Evolutionary conservation across 1,140 invertebrate genomes (phyloP).

Genomic region (Pseudoatta argentina): DNA sequence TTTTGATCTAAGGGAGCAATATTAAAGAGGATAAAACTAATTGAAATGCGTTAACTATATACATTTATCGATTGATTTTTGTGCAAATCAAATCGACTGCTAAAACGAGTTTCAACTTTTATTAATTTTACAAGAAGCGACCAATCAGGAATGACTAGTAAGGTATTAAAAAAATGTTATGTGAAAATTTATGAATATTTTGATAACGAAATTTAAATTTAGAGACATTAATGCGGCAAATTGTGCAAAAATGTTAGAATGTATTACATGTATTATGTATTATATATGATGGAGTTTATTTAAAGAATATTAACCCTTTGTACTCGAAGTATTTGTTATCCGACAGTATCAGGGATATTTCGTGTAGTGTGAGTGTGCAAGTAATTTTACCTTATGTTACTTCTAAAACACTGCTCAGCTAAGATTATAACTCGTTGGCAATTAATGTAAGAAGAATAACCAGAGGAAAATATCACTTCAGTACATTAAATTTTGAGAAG

Average conservation of each 20-base stretch:
- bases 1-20: slow-evolving; percentile 54
- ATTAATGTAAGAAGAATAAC: slow-evolving; percentile 42
- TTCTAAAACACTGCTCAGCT: slow-evolving; percentile 40
- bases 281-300: slow-evolving; percentile 1
- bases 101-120: slow-evolving; percentile 36
- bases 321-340: slow-evolving; percentile 45
- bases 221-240: not conserved
- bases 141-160: slow-evolving; percentile 15
- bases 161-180: not conserved
- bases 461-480: slow-evolving; percentile 9
- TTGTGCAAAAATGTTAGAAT: not conserved
- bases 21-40: slow-evolving; percentile 41
- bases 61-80: slow-evolving; percentile 24
- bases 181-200: slow-evolving; percentile 17
- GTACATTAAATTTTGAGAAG: slow-evolving; percentile 44
- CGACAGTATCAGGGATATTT: slow-evolving; percentile 34
- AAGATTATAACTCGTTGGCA: slow-evolving; percentile 48
- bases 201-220: slow-evolving; percentile 13
- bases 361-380: slow-evolving; percentile 34
- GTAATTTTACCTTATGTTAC: slow-evolving; percentile 49
- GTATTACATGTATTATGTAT: not conserved
- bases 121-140: slow-evolving; percentile 20
- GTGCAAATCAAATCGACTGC: slow-evolving; percentile 23
- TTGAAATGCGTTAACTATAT: slow-evolving; percentile 23
- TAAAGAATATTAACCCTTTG: slow-evolving; percentile 54